phyloP scores from a whole-genome alignment of 2,888 invertebrate species.

The Dioctria linearis region DNA sequence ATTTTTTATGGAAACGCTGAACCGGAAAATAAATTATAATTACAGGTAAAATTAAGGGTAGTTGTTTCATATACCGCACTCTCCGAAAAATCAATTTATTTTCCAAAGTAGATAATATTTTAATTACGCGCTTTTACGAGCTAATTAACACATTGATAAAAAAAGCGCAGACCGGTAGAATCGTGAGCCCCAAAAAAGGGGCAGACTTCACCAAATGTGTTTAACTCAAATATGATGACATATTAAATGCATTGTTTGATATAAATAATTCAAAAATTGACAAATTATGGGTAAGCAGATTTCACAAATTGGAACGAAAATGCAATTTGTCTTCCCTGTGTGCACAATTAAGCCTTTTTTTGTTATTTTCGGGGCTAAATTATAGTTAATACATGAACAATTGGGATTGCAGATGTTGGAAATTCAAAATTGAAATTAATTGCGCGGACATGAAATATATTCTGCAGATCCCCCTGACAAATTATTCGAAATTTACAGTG shows the following conservation, averaged over 20 bases:
- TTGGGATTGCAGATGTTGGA: constrained; percentile 51
- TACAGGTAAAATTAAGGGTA: constrained; percentile 31
- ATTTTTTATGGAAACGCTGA: background rate
- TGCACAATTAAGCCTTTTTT: constrained; percentile 47
- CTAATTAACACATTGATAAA: constrained; percentile 33
- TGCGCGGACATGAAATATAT: constrained; percentile 50
- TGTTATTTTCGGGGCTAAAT: constrained; percentile 37
- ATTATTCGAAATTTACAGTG: constrained; percentile 50
- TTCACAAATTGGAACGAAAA: constrained; percentile 38
- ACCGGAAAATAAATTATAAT: constrained; percentile 15
- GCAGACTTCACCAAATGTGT: constrained; percentile 34
- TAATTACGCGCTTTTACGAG: constrained; percentile 37
- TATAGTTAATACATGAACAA: constrained; percentile 48
- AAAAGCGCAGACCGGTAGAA: background rate
- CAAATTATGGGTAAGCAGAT: constrained; percentile 48
- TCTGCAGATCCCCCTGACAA: constrained; percentile 36
- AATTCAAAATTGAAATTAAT: constrained; percentile 53
- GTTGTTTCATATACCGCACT: background rate
- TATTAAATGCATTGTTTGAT: constrained; percentile 49
- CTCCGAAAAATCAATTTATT: constrained; percentile 33
- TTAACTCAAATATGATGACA: constrained; percentile 43
- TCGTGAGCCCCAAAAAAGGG: background rate
- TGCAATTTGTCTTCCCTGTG: constrained; percentile 48
- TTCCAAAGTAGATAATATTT: constrained; percentile 39
- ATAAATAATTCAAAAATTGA: constrained; percentile 49